Percentiles rank a stretch among this genome's conserved stretches.
phyloP scores from a whole-genome alignment of 1,140 invertebrate genomes.

The Phenacoccus solenopsis region DNA sequence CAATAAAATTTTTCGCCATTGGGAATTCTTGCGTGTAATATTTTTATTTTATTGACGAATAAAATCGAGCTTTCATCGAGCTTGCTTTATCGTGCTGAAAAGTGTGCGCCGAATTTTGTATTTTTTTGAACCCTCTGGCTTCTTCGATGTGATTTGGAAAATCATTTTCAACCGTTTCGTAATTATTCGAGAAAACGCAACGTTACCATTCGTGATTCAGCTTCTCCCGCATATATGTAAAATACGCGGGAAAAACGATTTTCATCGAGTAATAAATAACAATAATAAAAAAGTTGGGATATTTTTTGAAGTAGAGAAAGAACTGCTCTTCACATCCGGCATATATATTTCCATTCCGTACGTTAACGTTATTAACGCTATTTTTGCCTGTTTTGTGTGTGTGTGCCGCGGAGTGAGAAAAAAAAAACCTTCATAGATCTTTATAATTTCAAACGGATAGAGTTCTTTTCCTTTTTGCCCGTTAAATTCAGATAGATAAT shows the following conservation, averaged over 20 bases:
- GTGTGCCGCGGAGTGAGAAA: background rate
- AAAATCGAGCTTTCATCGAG: too few relatives aligned
- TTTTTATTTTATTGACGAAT: too few relatives aligned
- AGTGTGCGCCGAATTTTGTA: too few relatives aligned
- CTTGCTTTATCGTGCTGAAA: too few relatives aligned
- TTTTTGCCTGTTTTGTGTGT: background rate
- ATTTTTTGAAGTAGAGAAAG: background rate
- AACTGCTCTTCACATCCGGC: background rate
- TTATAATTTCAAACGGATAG: slow-evolving; percentile 17
- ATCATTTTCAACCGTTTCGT: too few relatives aligned
- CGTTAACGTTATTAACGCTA: background rate
- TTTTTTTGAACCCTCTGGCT: too few relatives aligned
- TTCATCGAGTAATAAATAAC: slow-evolving; percentile 3
- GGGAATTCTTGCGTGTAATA: too few relatives aligned
- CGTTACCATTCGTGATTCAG: too few relatives aligned
- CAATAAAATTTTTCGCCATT: too few relatives aligned
- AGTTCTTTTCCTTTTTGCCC: slow-evolving; percentile 3
- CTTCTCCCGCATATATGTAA: too few relatives aligned
- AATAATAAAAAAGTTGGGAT: background rate
- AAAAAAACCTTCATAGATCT: slow-evolving; percentile 13
- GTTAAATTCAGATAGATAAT: slow-evolving; percentile 15
- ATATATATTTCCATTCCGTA: background rate
- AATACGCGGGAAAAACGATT: background rate
- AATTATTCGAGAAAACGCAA: too few relatives aligned
- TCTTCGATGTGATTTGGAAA: too few relatives aligned